These are phyloP conservation scores for Corythornis vintsioides DNA, from an alignment of 2,113 vertebrate species.

Conservation along the genomic window DNA sequence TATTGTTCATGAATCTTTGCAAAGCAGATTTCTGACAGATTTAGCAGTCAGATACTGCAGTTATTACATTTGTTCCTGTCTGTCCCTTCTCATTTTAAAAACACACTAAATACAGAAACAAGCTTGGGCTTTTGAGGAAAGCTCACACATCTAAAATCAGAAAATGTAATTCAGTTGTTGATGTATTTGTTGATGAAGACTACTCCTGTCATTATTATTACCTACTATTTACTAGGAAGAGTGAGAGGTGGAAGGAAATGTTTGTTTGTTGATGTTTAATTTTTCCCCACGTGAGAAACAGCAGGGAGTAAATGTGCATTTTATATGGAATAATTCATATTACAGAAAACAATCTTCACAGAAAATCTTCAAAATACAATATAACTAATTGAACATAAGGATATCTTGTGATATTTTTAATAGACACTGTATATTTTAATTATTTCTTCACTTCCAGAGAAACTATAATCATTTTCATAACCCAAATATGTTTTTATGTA, in stretches of 20 bases:
- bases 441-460: neutral
- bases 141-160: neutral
- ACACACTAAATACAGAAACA: neutral
- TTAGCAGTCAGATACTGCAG: neutral
- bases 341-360: neutral
- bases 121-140: neutral
- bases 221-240: neutral
- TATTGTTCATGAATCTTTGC: neutral
- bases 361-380: neutral
- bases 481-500: neutral
- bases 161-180: neutral
- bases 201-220: neutral
- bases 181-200: neutral
- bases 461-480: neutral
- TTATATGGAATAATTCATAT: neutral
- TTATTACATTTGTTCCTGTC: neutral
- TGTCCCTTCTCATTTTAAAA: neutral
- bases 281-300: neutral
- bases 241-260: neutral
- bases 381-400: neutral
- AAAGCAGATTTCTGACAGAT: constrained; percentile 5
- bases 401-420: neutral
- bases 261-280: neutral
- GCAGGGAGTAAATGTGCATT: neutral
- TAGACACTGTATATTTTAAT: neutral